Evolutionary conservation across 2,113 vertebrate genomes (phyloP).

Genomic region (Neopipo cinnamomea): DNA sequence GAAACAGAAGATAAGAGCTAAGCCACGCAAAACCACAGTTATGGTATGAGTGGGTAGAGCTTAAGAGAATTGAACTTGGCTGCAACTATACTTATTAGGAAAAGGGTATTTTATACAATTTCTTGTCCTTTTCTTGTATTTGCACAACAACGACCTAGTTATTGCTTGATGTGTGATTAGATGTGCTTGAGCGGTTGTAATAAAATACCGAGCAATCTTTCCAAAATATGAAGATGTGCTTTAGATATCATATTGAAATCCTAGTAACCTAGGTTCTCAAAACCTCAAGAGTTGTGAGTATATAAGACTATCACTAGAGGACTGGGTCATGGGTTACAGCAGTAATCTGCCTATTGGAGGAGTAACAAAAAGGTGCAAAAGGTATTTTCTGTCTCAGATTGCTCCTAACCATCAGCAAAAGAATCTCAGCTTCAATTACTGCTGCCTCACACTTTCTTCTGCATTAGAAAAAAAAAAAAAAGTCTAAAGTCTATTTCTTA

Average conservation of each 20-base stretch:
- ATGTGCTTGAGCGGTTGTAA: neutral
- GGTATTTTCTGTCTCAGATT: neutral
- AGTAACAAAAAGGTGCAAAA: neutral
- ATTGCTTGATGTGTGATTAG: neutral
- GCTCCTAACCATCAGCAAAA: neutral
- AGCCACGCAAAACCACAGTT: neutral
- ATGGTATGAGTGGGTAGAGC: neutral
- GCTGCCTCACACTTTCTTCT: neutral
- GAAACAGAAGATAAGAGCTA: neutral
- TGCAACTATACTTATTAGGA: neutral
- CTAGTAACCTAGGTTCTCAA: neutral
- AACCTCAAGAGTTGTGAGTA: neutral
- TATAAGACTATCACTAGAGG: neutral
- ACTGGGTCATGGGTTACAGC: neutral
- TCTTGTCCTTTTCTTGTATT: neutral
- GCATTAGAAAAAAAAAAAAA: neutral
- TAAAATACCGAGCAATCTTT: neutral
- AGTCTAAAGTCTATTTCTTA: neutral
- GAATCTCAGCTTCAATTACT: neutral
- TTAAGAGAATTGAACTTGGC: neutral
- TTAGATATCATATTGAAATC: neutral
- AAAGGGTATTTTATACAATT: neutral
- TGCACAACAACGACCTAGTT: neutral
- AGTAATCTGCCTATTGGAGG: neutral
- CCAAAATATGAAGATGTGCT: neutral